These are phyloP conservation scores for Tenthredo notha DNA, from an alignment of 2,888 invertebrate species.

Conservation along the genomic window DNA sequence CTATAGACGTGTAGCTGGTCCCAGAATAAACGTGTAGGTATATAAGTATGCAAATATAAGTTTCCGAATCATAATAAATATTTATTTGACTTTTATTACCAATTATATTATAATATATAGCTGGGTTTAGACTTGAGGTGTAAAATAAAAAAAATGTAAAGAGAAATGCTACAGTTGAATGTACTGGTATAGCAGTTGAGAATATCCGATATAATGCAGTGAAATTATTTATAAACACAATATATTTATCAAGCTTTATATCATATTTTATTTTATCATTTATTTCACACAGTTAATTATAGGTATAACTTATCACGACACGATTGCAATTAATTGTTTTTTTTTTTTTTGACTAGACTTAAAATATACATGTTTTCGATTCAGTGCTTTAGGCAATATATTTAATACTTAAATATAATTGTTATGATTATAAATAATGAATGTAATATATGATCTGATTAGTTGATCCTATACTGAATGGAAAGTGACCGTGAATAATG, in stretches of 20 bases:
- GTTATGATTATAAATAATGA: not conserved
- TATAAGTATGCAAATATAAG: not conserved
- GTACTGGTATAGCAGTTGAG: not conserved
- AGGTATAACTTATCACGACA: not conserved
- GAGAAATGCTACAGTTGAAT: not conserved
- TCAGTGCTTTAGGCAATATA: not conserved
- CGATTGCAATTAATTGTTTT: not conserved
- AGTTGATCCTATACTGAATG: not conserved
- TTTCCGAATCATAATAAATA: not conserved
- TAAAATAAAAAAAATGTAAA: not conserved
- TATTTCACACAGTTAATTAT: constrained; percentile 7
- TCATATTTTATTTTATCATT: constrained; percentile 13
- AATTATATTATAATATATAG: not conserved
- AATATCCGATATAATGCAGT: not conserved
- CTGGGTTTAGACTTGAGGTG: not conserved
- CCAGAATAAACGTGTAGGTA: not conserved
- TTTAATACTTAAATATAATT: not conserved
- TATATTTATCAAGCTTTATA: not conserved
- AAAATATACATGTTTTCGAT: constrained; percentile 26
- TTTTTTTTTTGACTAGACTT: constrained; percentile 5
- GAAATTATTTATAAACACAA: not conserved
- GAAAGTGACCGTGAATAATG: not conserved
- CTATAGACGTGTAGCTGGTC: constrained; percentile 2
- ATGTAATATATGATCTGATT: constrained; percentile 1
- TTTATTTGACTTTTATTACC: not conserved